A percentile compares a stretch with the other conserved stretches of the same genome.
phyloP scores from a whole-genome alignment of 2,113 vertebrate genomes.

The Accipiter cooperii region DNA sequence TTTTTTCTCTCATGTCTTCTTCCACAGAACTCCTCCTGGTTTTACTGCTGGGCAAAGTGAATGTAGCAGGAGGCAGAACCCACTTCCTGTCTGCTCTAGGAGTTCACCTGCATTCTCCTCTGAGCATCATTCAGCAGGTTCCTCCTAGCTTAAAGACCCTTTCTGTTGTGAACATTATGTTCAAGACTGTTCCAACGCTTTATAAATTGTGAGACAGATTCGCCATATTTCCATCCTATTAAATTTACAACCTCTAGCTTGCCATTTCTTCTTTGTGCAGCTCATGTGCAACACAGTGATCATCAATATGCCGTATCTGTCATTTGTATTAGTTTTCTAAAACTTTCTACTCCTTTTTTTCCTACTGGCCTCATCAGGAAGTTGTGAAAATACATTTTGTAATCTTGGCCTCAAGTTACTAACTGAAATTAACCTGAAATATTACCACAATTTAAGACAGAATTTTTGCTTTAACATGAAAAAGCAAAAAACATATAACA shows the following conservation, averaged over 20 bases:
- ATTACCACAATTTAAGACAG: neutral
- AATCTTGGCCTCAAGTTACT: neutral
- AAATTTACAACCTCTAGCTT: neutral
- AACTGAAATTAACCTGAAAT: neutral
- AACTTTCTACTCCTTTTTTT: neutral
- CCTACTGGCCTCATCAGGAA: neutral
- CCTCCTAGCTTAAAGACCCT: neutral
- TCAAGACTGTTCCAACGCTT: neutral
- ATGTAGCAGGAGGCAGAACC: neutral
- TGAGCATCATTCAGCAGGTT: neutral
- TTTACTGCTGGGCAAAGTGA: neutral
- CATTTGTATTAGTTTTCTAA: neutral
- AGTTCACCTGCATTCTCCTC: neutral
- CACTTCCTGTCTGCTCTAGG: neutral
- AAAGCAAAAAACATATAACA: neutral
- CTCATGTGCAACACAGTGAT: neutral
- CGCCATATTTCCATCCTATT: neutral
- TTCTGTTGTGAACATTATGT: neutral
- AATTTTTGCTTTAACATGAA: neutral
- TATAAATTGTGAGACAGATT: neutral
- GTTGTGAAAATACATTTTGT: neutral
- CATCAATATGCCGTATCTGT: neutral
- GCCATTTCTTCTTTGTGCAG: neutral
- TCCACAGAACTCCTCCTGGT: neutral
- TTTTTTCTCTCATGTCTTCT: neutral